Evolutionary conservation across 2,797 vertebrate species (phyloP).

Genomic region (Pseudomugil gertrudae): DNA sequence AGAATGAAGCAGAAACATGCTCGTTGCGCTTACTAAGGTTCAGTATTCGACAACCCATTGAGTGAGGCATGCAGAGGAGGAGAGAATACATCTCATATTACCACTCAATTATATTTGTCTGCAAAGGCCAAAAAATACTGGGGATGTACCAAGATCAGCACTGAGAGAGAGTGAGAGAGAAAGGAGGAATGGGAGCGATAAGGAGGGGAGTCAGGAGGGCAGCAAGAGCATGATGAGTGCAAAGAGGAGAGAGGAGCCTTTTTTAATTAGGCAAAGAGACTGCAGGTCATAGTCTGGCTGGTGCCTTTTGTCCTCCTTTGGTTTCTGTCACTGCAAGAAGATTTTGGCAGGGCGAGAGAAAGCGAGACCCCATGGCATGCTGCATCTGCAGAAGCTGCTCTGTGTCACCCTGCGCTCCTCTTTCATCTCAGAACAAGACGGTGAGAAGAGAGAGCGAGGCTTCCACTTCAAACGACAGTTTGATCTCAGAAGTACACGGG

Average conservation of each 20-base stretch:
- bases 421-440: conserved; percentile 81
- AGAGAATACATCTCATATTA: conserved; percentile 73
- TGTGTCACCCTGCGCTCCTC: conserved; percentile 62
- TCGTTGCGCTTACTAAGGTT: conserved; percentile 62
- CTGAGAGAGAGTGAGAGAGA: conserved; percentile 21
- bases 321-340: conserved; percentile 73
- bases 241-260: conserved; percentile 64
- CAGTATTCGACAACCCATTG: conserved; percentile 72
- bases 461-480: conserved; percentile 80
- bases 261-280: conserved; percentile 68
- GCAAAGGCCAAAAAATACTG: conserved; percentile 76
- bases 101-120: conserved; percentile 76
- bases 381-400: conserved; percentile 70
- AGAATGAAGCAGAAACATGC: conserved; percentile 52
- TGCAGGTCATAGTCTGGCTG: conserved; percentile 45
- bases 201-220: conserved; percentile 31
- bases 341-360: conserved; percentile 52
- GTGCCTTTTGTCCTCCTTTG: conserved; percentile 74
- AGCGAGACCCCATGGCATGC: conserved; percentile 61
- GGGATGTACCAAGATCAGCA: conserved; percentile 82
- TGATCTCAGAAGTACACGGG: conserved; percentile 77
- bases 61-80: conserved; percentile 61
- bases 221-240: conserved; percentile 42
- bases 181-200: conserved; percentile 21
- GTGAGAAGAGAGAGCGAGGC: conserved; percentile 60